phyloP scores from a whole-genome alignment of 2,797 vertebrate species.

The Carcharodon carcharias region DNA sequence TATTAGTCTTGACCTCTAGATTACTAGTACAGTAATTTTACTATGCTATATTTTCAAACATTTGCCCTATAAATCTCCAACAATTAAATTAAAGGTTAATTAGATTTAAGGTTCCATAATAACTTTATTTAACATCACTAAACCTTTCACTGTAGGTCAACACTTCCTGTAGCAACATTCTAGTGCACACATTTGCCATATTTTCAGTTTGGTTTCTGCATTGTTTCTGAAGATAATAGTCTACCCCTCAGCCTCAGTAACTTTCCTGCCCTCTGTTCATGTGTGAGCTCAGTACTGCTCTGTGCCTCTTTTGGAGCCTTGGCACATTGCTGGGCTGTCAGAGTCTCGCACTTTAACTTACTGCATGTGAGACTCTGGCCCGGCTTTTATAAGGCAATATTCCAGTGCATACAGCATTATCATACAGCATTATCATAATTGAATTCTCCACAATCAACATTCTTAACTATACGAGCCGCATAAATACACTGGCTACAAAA shows the following conservation, averaged over 20 bases:
- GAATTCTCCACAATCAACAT: too few relatives aligned
- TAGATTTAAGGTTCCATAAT: neutral
- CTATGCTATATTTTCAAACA: neutral
- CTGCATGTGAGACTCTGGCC: neutral
- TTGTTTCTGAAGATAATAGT: neutral
- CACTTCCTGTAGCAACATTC: neutral
- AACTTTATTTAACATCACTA: neutral
- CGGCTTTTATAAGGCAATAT: neutral
- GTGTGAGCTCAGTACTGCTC: neutral
- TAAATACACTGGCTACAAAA: too few relatives aligned
- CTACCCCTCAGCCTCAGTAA: neutral
- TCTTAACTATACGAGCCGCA: too few relatives aligned
- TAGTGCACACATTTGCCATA: neutral
- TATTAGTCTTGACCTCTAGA: neutral
- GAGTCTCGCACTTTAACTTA: neutral
- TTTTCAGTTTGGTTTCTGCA: neutral
- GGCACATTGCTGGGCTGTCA: neutral
- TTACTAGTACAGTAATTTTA: neutral
- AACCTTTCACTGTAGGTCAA: neutral
- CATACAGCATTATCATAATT: too few relatives aligned
- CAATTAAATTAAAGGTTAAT: neutral
- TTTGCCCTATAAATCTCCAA: neutral
- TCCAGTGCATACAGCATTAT: too few relatives aligned
- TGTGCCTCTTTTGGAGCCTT: neutral
- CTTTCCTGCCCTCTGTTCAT: neutral